These are phyloP conservation scores for Philhelius pedissequus DNA, from an alignment of 2,888 invertebrate genomes.

Conservation along the genomic window DNA sequence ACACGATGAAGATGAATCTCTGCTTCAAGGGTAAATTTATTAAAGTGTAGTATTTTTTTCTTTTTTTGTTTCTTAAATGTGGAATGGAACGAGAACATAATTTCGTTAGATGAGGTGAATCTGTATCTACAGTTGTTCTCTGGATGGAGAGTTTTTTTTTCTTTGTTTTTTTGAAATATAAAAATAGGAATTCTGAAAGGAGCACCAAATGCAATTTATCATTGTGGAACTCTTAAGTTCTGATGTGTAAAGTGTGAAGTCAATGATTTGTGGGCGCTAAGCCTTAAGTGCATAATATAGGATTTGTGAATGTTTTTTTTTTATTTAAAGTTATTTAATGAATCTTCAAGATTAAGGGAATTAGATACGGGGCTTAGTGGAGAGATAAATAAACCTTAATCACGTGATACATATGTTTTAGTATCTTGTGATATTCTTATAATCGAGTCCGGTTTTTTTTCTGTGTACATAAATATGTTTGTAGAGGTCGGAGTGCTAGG, in stretches of 20 bases:
- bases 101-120: slow-evolving; percentile 20
- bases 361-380: neutral
- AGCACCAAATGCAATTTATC: slow-evolving; percentile 35
- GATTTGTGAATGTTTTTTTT: neutral
- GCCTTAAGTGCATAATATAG: neutral
- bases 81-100: neutral
- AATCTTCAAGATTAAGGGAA: neutral
- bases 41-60: slow-evolving; percentile 19
- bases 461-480: too few species aligned
- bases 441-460: too few species aligned
- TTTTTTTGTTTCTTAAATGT: neutral
- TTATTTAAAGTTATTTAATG: neutral
- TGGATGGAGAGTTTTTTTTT: neutral
- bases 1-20: slow-evolving; percentile 50
- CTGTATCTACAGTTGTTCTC: neutral
- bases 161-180: too few species aligned
- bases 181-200: slow-evolving; percentile 44
- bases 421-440: neutral
- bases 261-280: slow-evolving; percentile 53
- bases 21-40: slow-evolving; percentile 30
- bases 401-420: neutral
- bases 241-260: slow-evolving; percentile 29
- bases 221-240: slow-evolving; percentile 5
- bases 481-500: too few species aligned
- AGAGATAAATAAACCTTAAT: neutral